phyloP scores from a whole-genome alignment of 2,888 invertebrate species.

The Slavum lentiscoides region DNA sequence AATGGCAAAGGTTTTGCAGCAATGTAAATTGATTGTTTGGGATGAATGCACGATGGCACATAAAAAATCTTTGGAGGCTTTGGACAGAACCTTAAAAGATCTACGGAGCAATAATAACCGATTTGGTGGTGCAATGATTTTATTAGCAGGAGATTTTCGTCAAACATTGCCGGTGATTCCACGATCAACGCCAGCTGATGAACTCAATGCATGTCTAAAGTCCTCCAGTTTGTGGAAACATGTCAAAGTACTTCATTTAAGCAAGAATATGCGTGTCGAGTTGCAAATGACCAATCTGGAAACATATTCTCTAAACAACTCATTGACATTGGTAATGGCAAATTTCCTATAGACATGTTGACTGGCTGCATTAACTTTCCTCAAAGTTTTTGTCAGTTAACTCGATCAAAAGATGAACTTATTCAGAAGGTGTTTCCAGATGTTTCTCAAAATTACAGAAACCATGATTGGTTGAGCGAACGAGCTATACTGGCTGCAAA shows the following conservation, averaged over 20 bases:
- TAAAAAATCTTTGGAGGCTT: constrained; percentile 55
- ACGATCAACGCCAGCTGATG: constrained; percentile 52
- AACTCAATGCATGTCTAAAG: constrained; percentile 54
- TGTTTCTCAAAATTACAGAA: too few relatives aligned
- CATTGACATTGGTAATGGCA: too few relatives aligned
- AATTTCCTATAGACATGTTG: constrained; percentile 56
- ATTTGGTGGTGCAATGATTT: too few relatives aligned
- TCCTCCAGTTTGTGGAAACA: constrained; percentile 54
- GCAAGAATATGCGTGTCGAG: constrained; percentile 24
- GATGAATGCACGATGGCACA: constrained; percentile 60
- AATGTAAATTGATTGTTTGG: constrained; percentile 57
- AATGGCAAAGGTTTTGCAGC: constrained; percentile 54
- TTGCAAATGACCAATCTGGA: constrained; percentile 24
- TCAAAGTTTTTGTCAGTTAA: constrained; percentile 56
- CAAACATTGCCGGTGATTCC: constrained; percentile 57
- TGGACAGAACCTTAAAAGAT: constrained; percentile 24
- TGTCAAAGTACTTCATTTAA: constrained; percentile 46
- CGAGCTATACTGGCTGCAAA: too few relatives aligned
- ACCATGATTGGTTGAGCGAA: too few relatives aligned
- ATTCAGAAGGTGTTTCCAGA: constrained; percentile 57
- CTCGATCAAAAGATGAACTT: constrained; percentile 56
- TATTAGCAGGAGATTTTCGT: constrained; percentile 57
- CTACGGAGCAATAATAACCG: too few relatives aligned
- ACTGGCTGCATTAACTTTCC: constrained; percentile 57
- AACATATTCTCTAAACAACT: background rate